Evolutionary conservation across 2,797 vertebrate species (phyloP).

Genomic region (Mormyrops attenuatus): DNA sequence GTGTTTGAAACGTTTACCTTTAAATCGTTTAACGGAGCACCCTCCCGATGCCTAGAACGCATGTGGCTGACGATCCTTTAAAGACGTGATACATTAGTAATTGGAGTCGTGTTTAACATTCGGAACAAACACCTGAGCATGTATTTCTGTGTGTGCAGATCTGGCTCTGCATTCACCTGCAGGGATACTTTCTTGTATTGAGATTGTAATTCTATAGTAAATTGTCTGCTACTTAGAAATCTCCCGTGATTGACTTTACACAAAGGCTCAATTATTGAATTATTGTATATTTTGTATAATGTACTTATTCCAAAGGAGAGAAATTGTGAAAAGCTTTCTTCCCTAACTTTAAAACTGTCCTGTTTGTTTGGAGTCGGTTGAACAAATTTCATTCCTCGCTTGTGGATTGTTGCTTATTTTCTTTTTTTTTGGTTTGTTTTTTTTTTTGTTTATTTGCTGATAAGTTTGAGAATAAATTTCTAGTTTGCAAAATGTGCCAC

Average conservation of each 20-base stretch:
- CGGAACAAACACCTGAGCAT: slow-evolving; percentile 31
- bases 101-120: slow-evolving; percentile 23
- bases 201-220: slow-evolving; percentile 49
- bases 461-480: slow-evolving; percentile 45
- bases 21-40: slow-evolving; percentile 11
- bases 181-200: slow-evolving; percentile 23
- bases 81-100: slow-evolving; percentile 34
- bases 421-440: background rate
- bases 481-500: slow-evolving; percentile 58
- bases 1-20: slow-evolving; percentile 36
- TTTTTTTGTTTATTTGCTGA: slow-evolving; percentile 13
- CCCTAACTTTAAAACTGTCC: slow-evolving; percentile 58
- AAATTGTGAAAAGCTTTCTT: slow-evolving; percentile 54
- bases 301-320: slow-evolving; percentile 64
- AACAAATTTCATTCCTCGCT: slow-evolving; percentile 52
- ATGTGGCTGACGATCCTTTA: slow-evolving; percentile 43
- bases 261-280: slow-evolving; percentile 62
- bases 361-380: slow-evolving; percentile 48
- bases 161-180: slow-evolving; percentile 15
- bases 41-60: slow-evolving; percentile 48
- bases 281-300: slow-evolving; percentile 71
- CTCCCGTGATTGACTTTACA: slow-evolving; percentile 60
- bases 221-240: slow-evolving; percentile 57
- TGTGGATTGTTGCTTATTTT: slow-evolving; percentile 43
- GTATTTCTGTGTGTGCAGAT: slow-evolving; percentile 42